Evolutionary conservation across 2,888 invertebrate genomes (phyloP).

Genomic region (Melanotus villosus): DNA sequence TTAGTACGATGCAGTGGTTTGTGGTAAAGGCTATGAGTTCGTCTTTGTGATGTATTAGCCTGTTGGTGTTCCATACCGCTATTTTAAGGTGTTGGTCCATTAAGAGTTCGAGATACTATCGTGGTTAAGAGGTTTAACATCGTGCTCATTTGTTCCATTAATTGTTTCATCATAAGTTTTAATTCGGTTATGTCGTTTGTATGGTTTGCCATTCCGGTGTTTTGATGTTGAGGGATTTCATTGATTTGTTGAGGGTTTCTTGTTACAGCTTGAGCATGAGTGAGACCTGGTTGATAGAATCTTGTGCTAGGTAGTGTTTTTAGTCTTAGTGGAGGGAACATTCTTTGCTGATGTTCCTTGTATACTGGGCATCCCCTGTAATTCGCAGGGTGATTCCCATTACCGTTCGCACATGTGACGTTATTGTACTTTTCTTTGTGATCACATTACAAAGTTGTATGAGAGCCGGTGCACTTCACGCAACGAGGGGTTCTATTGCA

Average conservation of each 20-base stretch:
- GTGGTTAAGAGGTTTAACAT: too few species aligned
- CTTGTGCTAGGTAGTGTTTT: conserved; percentile 33
- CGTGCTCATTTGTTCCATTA: too few species aligned
- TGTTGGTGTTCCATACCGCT: too few species aligned
- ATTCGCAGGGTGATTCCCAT: conserved; percentile 33
- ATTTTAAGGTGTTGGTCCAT: too few species aligned
- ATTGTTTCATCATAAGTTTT: too few species aligned
- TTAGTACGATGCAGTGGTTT: too few species aligned
- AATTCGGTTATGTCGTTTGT: too few species aligned
- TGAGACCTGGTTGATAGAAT: conserved; percentile 24
- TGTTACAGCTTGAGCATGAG: conserved; percentile 9
- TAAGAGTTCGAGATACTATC: not conserved
- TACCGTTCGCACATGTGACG: conserved; percentile 24
- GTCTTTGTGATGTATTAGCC: too few species aligned
- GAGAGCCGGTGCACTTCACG: conserved; percentile 44
- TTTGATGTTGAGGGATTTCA: not conserved
- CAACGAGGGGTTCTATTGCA: conserved; percentile 38
- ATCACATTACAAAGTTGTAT: conserved; percentile 29
- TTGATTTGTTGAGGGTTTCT: not conserved
- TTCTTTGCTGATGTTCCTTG: conserved; percentile 41
- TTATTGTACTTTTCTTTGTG: conserved; percentile 27
- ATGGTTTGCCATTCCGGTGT: not conserved
- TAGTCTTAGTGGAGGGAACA: conserved; percentile 33
- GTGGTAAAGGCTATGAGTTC: too few species aligned
- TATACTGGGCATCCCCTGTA: conserved; percentile 39